Base-by-base conservation (phyloP, 2,888 invertebrate genomes). In the Tuberolachnus salignus region DNA sequence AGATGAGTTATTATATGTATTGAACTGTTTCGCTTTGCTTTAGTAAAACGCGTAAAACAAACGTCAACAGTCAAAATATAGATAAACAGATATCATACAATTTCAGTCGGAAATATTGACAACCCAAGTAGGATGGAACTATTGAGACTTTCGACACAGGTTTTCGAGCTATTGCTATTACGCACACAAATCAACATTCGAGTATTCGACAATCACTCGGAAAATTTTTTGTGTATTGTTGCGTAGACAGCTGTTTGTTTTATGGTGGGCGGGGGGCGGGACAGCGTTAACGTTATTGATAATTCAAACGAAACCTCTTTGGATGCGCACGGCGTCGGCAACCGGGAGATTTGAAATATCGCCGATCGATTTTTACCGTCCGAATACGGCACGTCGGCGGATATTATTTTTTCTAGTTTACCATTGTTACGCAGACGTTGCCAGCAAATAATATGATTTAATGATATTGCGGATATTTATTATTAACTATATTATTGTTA, bases 111-210 rank as follows among this genome's bases (percentile, higher is more conserved):
- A 66, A 66, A 55, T 75, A 67, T 34, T 66, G 66, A 75, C 67
- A 59, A 59, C 21, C 42, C 19, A 51, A 46, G 59, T 51, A 69
- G 34, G 51, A 34, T 23, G 46, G 26, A 78, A 69, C 55, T 78
- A 69, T 66, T 49, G n/a, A 67, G 61, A 78, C 78, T 78, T 78
- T 78, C 78, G 69, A 78, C 59, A 69, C 69, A 69, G 59, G 78
- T 69, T 78, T 78, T 78, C 55, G 42, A 59, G 59, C 69, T 78
- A 78, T 78, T 78, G 59, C 69, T 78, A 78, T 78, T 78, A 78
- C 78, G 78, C 78, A 78, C 78, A 78, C 78, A 78, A 78, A 78
- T 78, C 78, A 78, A 78, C 78, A 78, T 78, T 61, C 78, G 78
- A 78, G 69, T 69, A 78, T 78, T 61, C 78, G 78, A 78, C 78